Percentiles rank a stretch among this genome's conserved stretches.
These are phyloP conservation scores for Pseudopodoces humilis DNA, from an alignment of 2,113 vertebrate species.

Conservation along the genomic window DNA sequence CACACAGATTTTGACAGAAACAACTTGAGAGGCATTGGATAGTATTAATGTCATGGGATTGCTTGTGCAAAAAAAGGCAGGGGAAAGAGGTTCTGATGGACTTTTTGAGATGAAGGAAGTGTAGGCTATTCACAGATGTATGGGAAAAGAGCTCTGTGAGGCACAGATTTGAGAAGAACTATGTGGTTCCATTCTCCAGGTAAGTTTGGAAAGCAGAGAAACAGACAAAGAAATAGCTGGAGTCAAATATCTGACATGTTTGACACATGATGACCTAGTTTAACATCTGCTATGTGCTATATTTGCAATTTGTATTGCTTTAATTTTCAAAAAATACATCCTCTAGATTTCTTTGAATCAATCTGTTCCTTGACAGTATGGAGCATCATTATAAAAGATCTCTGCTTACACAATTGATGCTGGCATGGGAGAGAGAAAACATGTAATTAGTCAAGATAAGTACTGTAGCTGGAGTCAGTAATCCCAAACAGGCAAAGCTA, in stretches of 20 bases:
- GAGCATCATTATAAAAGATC: background rate
- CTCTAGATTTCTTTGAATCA: background rate
- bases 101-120: background rate
- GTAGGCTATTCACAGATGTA: background rate
- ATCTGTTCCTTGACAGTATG: background rate
- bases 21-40: background rate
- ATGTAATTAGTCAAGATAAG: constrained; percentile 16
- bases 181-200: rapidly evolving
- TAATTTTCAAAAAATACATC: background rate
- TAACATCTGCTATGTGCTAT: background rate
- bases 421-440: background rate
- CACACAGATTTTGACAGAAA: background rate
- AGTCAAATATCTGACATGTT: background rate
- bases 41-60: background rate
- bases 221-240: background rate
- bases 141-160: background rate
- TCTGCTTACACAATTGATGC: background rate
- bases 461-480: background rate
- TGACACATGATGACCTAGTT: background rate
- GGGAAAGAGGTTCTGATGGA: background rate
- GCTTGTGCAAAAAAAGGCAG: background rate
- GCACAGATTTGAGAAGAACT: background rate
- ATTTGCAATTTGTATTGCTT: background rate
- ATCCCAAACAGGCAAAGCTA: constrained; percentile 26
- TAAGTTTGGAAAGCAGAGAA: background rate